Evolutionary conservation across 1,140 invertebrate species (phyloP).

Genomic region (Tetramorium simillimum): DNA sequence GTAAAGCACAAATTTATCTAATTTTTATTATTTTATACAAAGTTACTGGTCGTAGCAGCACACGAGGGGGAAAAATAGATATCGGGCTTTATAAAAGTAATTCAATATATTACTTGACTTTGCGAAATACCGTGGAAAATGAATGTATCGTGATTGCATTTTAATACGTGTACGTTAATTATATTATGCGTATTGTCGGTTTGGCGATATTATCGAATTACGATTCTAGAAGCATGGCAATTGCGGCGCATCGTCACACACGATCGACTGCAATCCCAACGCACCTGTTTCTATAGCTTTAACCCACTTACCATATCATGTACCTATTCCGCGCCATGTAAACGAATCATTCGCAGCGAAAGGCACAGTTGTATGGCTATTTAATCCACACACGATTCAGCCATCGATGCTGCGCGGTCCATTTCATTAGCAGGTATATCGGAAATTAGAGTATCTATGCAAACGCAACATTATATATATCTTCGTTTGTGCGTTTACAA

Average conservation of each 20-base stretch:
- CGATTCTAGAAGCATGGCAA: constrained; percentile 34
- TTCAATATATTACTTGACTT: background rate
- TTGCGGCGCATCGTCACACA: constrained; percentile 46
- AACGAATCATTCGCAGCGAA: constrained; percentile 58
- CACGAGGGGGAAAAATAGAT: background rate
- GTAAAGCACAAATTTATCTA: background rate
- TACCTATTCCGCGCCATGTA: constrained; percentile 12
- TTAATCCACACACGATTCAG: constrained; percentile 56
- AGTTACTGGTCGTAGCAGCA: background rate
- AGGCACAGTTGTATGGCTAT: constrained; percentile 42
- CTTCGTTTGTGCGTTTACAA: background rate
- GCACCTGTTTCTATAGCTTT: constrained; percentile 48
- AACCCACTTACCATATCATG: constrained; percentile 43
- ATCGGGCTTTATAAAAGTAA: background rate
- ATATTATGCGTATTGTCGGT: background rate
- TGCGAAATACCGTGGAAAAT: background rate
- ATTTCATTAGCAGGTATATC: constrained; percentile 48
- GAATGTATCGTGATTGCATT: constrained; percentile 21
- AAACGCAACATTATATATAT: constrained; percentile 12
- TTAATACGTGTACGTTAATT: constrained; percentile 20
- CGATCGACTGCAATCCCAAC: constrained; percentile 47
- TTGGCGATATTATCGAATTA: constrained; percentile 44
- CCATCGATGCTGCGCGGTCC: constrained; percentile 18
- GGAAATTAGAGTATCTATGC: constrained; percentile 55
- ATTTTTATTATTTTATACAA: background rate